Evolutionary conservation across 2,113 vertebrate genomes (phyloP), one percentile per base, ranked within the genome.

Genomic region (Quiscalus mexicanus): DNA sequence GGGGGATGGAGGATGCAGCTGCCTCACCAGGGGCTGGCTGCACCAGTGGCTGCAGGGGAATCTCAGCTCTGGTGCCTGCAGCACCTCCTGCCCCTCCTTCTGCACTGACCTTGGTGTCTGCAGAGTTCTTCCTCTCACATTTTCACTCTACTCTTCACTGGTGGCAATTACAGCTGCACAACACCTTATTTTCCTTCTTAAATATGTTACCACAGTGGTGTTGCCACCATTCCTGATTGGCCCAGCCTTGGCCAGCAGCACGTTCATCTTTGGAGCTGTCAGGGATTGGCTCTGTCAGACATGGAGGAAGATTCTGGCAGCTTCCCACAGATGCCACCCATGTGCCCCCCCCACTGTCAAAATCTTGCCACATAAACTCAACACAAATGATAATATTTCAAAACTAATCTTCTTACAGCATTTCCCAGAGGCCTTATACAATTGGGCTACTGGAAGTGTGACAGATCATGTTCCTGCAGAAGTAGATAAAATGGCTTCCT

Each of bases 11-110:
- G n/a, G 31, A 0, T 21, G 19, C 42, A 64, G 58, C 31, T 65
- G 50, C 31, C 5, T 19, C 59, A 15, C 42, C 31, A 12, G 6
- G 42, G 49, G 23, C 47, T 49, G 11, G 2, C 58, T 63, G 17
- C 1, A 35, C 25, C 25, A 35, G 0, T 0, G 50, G 0, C 35
- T 50, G 50, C 44, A 56, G 42, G 12, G 35, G 31, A 58, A 52
- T 5, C 35, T 42, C 27, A 33, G 33, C 33, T 65, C 33, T 4
- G 2, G 15, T 0, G 0, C 22, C 27, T 44, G 27, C 0, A 65
- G 10, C 52, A 24, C 4, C 23, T 52, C 15, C 22, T 52, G 12
- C 7, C 33, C 6, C 8, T 44, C 11, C 22, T 44, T 44, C 44
- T 44, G 3, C 31, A 21, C 37, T 81, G 44, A 39, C 3, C 19